Evolutionary conservation across 2,797 vertebrate genomes (phyloP).

Genomic region (Phrynocephalus guinanensis): DNA sequence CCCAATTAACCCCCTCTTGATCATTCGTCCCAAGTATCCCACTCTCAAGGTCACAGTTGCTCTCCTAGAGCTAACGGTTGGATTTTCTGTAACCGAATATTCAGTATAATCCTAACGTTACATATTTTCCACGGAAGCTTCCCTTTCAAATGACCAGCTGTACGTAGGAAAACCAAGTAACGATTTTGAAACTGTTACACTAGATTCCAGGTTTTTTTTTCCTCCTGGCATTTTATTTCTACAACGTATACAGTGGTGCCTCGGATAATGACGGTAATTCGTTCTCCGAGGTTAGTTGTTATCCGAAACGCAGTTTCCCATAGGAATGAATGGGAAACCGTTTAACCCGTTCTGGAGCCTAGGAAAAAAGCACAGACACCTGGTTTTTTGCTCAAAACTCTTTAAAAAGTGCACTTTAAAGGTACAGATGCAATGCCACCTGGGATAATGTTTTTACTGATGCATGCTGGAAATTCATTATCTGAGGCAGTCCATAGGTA

Average conservation of each 20-base stretch:
- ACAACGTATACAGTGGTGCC: not conserved
- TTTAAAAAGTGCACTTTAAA: too few relatives aligned
- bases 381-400: too few relatives aligned
- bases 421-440: too few relatives aligned
- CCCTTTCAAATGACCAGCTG: not conserved
- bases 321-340: too few relatives aligned
- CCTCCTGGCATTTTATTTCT: not conserved
- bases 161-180: not conserved
- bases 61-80: not conserved
- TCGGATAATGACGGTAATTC: too few relatives aligned
- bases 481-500: too few relatives aligned
- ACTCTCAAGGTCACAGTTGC: constrained; percentile 10
- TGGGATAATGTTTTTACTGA: too few relatives aligned
- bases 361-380: too few relatives aligned
- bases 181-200: not conserved
- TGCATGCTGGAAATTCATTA: too few relatives aligned
- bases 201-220: not conserved
- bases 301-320: too few relatives aligned
- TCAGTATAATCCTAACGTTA: not conserved
- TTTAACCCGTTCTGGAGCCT: too few relatives aligned
- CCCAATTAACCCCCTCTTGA: not conserved
- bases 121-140: not conserved
- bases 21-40: not conserved
- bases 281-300: too few relatives aligned
- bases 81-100: constrained; percentile 6